phyloP scores from a whole-genome alignment of 2,113 vertebrate genomes.

The Anarhynchus alexandrinus region DNA sequence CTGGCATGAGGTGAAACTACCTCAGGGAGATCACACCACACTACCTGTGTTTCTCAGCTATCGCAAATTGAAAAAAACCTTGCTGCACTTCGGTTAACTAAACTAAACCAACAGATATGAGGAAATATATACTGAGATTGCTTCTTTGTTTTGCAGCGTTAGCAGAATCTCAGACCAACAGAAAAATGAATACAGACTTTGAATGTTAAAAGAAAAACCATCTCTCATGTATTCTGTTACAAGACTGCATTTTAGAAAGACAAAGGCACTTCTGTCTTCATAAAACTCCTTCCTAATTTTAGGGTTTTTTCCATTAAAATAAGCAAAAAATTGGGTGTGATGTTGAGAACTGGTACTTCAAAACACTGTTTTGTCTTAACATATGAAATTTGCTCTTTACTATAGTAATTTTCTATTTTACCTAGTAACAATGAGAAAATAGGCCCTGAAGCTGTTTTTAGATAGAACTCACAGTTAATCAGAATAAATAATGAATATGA shows the following conservation, averaged over 20 bases:
- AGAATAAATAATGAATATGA: not conserved
- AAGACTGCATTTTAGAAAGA: not conserved
- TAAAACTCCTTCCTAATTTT: not conserved
- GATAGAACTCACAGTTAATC: not conserved
- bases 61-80: not conserved
- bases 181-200: not conserved
- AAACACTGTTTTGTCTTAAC: not conserved
- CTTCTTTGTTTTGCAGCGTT: not conserved
- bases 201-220: not conserved
- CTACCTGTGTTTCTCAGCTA: not conserved
- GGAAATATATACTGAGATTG: not conserved
- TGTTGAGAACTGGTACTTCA: not conserved
- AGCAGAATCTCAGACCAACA: not conserved
- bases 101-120: not conserved
- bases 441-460: not conserved
- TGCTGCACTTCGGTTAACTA: not conserved
- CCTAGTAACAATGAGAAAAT: not conserved
- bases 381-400: not conserved
- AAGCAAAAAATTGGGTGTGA: not conserved
- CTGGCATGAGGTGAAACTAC: not conserved
- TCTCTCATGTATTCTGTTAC: not conserved
- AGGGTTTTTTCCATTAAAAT: not conserved
- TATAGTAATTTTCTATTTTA: not conserved
- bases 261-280: not conserved
- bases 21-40: fast-evolving